Evolutionary conservation across 2,888 invertebrate genomes (phyloP), one percentile per base, ranked within the genome.

Genomic region (Epirrita christyi): DNA sequence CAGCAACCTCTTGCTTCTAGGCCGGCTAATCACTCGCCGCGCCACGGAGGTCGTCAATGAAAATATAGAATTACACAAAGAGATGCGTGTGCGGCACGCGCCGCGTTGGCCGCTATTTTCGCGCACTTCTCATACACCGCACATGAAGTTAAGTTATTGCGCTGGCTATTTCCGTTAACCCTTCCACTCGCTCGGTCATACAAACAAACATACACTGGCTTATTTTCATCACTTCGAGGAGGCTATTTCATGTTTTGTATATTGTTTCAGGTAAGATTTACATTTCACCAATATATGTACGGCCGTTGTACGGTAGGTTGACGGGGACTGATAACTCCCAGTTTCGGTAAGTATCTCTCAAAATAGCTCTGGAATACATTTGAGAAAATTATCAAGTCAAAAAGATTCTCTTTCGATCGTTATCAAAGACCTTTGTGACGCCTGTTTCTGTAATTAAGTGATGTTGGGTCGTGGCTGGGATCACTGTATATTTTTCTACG

Each of bases 21-120:
- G n/a, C n/a, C n/a, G n/a, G n/a, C n/a, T n/a, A n/a, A n/a, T n/a
- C n/a, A n/a, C n/a, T n/a, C n/a, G n/a, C n/a, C n/a, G n/a, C n/a
- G n/a, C n/a, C n/a, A n/a, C n/a, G n/a, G n/a, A n/a, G n/a, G n/a
- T n/a, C n/a, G n/a, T n/a, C n/a, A n/a, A n/a, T n/a, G n/a, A n/a
- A n/a, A 13, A 37, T 13, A 11, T 37, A 49, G 21, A 38, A 56
- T 63, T 53, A 50, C 48, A 66, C 55, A 66, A 68, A 67, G 44
- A 63, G 57, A 51, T 61, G 59, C 72, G 73, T 75, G 32, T 14
- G 43, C 59, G 47, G 40, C 75, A 27, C n/a, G 43, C 59, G 47
- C 40, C 74, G 80, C 80, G 80, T 80, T 79, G 82, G 80, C 55
- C 72, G 78, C 78, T 88, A 88, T 86, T 86, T 86, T 76, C 68